Evolutionary conservation across 2,888 invertebrate genomes (phyloP), one percentile per base, ranked within the genome.

Genomic region (Malacosoma neustria): DNA sequence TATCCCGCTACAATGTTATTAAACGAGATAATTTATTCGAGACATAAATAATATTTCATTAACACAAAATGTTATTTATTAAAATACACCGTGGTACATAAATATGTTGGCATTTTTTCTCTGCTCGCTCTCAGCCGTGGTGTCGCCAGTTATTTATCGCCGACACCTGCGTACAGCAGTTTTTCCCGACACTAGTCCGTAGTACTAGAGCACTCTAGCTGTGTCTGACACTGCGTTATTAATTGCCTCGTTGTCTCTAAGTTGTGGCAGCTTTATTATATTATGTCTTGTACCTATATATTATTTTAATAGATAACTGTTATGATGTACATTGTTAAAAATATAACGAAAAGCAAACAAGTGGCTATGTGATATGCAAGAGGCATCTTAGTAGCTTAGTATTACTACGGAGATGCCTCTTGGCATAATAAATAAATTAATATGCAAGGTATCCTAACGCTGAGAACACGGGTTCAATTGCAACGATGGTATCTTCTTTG

Each of bases 151-250:
- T 66, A 72, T 70, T 68, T 71, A 72, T 63, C 38, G 49, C 45
- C 43, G 51, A 58, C 72, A 72, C 74, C 74, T 72, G 72, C 65
- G 59, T 53, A 49, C 51, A 49, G 52, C 61, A 56, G 54, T 59
- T 63, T 61, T 68, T 59, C 56, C 52, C 50, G 66, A 59, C 60
- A 61, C 57, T 48, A 51, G 22, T 22, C 22, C 22, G 43, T 51
- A 51, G n/a, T n/a, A n/a, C n/a, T n/a, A n/a, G 51, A 58, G 61
- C 49, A 48, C 54, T 58, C 58, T 61, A 51, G 53, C 54, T 70
- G 72, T 59, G 55, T 45, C 42, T 56, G 67, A 64, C 69, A 72
- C 57, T 52, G 44, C 48, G 53, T 67, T 72, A 73, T 73, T 68
- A 69, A 73, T 66, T 63, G 64, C 48, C 48, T 40, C 30, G 11